Percentiles rank a stretch among this genome's conserved stretches.
These are phyloP conservation scores for Procambarus virginalis DNA, from an alignment of 1,140 invertebrate species.

Conservation along the genomic window DNA sequence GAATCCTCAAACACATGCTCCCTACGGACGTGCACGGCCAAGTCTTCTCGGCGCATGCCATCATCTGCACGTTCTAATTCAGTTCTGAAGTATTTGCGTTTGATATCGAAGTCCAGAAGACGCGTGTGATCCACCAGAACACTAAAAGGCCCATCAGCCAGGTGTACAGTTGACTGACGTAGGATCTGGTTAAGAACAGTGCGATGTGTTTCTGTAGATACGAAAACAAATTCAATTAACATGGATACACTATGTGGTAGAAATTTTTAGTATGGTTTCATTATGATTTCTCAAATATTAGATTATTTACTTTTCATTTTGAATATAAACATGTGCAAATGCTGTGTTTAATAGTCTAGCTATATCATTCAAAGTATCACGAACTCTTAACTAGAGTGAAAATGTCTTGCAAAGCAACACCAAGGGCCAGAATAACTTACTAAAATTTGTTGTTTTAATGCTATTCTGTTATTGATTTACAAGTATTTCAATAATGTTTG, in stretches of 20 bases:
- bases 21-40: constrained; percentile 90
- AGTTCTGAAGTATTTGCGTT: constrained; percentile 91
- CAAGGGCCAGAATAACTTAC: no score
- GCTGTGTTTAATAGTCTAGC: no score
- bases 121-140: constrained; percentile 92
- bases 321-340: no score
- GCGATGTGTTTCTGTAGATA: constrained; percentile 84
- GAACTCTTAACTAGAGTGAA: no score
- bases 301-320: no score
- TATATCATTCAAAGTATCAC: no score
- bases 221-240: constrained; percentile 9
- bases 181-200: constrained; percentile 95
- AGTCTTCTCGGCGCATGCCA: constrained; percentile 88
- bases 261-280: no score
- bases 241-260: neutral
- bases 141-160: constrained; percentile 91
- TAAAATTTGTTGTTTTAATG: no score
- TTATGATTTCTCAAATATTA: no score
- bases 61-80: constrained; percentile 88
- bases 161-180: constrained; percentile 87
- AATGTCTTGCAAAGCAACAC: no score
- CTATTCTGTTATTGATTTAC: no score
- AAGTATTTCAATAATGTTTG: no score
- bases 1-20: constrained; percentile 94
- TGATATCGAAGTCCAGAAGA: constrained; percentile 94